phyloP scores from a whole-genome alignment of 64 coral and sea anemone genomes.

The Pocillopora verrucosa region DNA sequence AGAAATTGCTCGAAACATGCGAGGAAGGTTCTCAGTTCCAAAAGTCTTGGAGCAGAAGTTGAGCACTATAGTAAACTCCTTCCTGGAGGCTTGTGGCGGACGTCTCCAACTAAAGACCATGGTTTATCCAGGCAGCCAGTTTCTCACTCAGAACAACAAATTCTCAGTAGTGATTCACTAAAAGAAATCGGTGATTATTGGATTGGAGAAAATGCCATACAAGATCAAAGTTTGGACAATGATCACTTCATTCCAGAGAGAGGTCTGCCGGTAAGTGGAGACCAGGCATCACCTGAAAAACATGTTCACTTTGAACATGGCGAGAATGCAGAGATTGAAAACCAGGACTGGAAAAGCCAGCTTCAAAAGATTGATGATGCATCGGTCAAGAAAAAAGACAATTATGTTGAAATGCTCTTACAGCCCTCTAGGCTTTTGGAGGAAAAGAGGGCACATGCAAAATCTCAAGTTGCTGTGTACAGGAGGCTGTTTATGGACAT shows the following conservation, averaged over 20 bases:
- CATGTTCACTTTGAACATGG: slow-evolving; percentile 60
- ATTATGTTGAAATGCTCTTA: slow-evolving; percentile 57
- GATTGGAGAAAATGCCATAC: slow-evolving; percentile 57
- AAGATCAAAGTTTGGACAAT: slow-evolving; percentile 17
- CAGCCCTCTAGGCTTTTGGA: slow-evolving; percentile 70
- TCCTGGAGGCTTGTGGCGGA: slow-evolving; percentile 75
- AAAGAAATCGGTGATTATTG: slow-evolving; percentile 46
- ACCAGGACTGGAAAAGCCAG: slow-evolving; percentile 2
- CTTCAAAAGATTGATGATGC: slow-evolving; percentile 8
- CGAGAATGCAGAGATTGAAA: background rate
- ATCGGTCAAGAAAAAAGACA: background rate
- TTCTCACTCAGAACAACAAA: background rate
- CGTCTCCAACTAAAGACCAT: slow-evolving; percentile 28
- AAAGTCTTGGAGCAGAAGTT: slow-evolving; percentile 44
- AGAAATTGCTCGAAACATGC: slow-evolving; percentile 68
- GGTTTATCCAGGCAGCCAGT: background rate
- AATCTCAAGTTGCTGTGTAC: slow-evolving; percentile 90
- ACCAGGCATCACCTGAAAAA: slow-evolving; percentile 9
- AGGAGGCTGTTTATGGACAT: slow-evolving; percentile 94
- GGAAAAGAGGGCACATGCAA: slow-evolving; percentile 71
- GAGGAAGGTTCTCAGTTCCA: slow-evolving; percentile 70
- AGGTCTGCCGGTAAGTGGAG: slow-evolving; percentile 3
- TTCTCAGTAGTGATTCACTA: background rate
- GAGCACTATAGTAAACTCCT: slow-evolving; percentile 41
- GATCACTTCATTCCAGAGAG: background rate